These are phyloP conservation scores for Physeter macrocephalus DNA, from an alignment of 2,113 vertebrate genomes.

Conservation along the genomic window DNA sequence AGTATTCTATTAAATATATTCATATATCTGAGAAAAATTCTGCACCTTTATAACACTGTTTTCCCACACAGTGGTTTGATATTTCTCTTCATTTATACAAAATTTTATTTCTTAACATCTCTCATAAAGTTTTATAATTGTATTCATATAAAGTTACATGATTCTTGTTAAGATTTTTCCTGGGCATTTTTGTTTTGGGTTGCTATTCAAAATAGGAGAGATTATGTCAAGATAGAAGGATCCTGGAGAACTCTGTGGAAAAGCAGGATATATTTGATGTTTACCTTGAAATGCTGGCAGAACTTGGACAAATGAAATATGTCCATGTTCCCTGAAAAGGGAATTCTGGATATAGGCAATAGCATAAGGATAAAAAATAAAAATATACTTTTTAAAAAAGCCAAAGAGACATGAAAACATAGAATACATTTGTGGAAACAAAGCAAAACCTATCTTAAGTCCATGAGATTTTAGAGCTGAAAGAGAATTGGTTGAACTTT, in stretches of 20 bases:
- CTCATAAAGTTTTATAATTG: not conserved
- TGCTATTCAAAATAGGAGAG: not conserved
- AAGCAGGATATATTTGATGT: not conserved
- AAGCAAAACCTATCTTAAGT: not conserved
- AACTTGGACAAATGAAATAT: not conserved
- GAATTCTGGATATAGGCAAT: not conserved
- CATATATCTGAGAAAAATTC: not conserved
- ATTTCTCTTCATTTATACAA: not conserved
- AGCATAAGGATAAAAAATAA: not conserved
- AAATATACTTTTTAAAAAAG: not conserved
- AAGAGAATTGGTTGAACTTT: not conserved
- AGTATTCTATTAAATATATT: not conserved
- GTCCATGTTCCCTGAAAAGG: not conserved
- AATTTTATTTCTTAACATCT: not conserved
- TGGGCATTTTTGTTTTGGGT: not conserved
- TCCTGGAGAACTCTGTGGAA: not conserved
- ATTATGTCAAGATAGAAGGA: not conserved
- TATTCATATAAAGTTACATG: not conserved
- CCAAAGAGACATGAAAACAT: not conserved
- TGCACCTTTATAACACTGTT: not conserved
- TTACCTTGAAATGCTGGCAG: not conserved
- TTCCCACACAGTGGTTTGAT: not conserved
- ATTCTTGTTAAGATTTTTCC: not conserved
- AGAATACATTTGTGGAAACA: not conserved
- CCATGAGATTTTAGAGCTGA: not conserved